Evolutionary conservation across 2,888 invertebrate species (phyloP).

Genomic region (Troides helena): DNA sequence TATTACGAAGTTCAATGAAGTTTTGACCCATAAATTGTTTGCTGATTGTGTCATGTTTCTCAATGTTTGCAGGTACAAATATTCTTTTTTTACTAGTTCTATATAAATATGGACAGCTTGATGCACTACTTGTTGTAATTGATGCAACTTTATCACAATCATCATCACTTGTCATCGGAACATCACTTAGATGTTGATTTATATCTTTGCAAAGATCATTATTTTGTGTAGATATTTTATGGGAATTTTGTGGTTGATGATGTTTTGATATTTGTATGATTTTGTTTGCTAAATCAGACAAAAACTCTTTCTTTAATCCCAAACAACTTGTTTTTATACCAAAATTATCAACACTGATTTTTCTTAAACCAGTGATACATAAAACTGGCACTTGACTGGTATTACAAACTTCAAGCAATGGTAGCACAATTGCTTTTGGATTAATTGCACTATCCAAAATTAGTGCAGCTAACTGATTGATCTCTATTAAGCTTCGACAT

Average conservation of each 20-base stretch:
- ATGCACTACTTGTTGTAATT: not conserved
- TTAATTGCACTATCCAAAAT: slow-evolving; percentile 65
- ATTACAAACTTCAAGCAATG: slow-evolving; percentile 59
- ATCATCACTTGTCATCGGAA: slow-evolving; percentile 30
- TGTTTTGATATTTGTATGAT: slow-evolving; percentile 46
- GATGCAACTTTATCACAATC: slow-evolving; percentile 22
- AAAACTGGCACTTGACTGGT: slow-evolving; percentile 53
- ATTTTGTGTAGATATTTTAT: not conserved
- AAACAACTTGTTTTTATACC: slow-evolving; percentile 69
- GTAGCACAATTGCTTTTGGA: slow-evolving; percentile 64
- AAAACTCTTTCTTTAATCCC: slow-evolving; percentile 51
- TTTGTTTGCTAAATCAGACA: slow-evolving; percentile 44
- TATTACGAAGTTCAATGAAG: slow-evolving; percentile 54
- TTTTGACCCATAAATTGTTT: slow-evolving; percentile 59
- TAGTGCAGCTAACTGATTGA: slow-evolving; percentile 54
- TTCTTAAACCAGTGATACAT: slow-evolving; percentile 60
- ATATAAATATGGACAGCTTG: slow-evolving; percentile 52
- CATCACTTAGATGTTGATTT: slow-evolving; percentile 27
- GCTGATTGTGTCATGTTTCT: slow-evolving; percentile 30
- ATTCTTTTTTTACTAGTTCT: slow-evolving; percentile 61
- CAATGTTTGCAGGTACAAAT: slow-evolving; percentile 51
- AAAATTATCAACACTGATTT: slow-evolving; percentile 48
- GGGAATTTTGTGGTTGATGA: slow-evolving; percentile 34
- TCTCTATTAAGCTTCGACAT: slow-evolving; percentile 49
- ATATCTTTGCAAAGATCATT: slow-evolving; percentile 24